Evolutionary conservation across 35 echinoderm and acorn worm genomes (phyloP).

Genomic region (Acanthaster planci): DNA sequence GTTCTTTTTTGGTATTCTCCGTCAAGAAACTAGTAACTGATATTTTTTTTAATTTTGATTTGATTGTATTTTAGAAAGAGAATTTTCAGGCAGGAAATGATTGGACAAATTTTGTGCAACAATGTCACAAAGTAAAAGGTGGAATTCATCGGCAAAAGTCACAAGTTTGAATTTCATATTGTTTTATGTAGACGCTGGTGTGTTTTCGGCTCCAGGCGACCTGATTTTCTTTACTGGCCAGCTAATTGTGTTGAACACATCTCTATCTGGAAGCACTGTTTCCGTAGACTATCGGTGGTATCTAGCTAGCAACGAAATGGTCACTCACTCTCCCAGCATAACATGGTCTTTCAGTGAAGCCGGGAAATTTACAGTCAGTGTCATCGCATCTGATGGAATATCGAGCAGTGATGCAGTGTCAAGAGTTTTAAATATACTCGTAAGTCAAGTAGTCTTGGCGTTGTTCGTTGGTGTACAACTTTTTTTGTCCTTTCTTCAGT

Average conservation of each 20-base stretch:
- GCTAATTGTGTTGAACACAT: neutral
- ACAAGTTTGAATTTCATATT: too few species aligned
- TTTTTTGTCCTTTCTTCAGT: too few species aligned
- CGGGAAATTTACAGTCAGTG: neutral
- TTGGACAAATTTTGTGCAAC: too few species aligned
- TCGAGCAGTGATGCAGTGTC: neutral
- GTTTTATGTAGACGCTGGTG: too few species aligned
- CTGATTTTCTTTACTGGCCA: neutral
- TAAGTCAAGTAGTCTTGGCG: neutral
- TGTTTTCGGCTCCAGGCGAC: neutral
- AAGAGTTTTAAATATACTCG: neutral
- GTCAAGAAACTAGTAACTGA: too few species aligned
- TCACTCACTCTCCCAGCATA: neutral
- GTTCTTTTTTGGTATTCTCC: too few species aligned
- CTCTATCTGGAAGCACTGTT: neutral
- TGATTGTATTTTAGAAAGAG: too few species aligned
- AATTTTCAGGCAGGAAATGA: too few species aligned
- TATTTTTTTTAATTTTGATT: too few species aligned
- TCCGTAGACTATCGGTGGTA: neutral
- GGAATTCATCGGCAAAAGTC: too few species aligned
- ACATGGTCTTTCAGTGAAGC: neutral
- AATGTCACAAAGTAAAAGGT: too few species aligned
- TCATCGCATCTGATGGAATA: neutral
- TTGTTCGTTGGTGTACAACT: neutral
- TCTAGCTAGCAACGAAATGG: neutral